Base-by-base conservation (phyloP, 2,888 invertebrate species). In the Ectropis crepuscularia region DNA sequence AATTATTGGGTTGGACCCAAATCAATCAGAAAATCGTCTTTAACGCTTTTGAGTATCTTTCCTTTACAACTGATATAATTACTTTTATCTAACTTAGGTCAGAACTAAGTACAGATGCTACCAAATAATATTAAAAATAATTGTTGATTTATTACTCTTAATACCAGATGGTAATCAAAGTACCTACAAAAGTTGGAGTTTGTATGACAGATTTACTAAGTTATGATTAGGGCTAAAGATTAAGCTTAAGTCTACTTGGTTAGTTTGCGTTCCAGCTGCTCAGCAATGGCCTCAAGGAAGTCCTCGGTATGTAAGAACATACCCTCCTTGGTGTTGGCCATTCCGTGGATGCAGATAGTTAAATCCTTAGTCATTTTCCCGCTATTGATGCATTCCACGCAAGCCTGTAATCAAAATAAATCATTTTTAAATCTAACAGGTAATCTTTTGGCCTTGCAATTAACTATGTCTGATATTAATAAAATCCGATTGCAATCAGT, bases 361-460 rank as follows among this genome's bases (percentile, higher is more conserved):
- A 98, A 93, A 90, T 98, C 98, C 90, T 98, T 98, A 11, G 98
- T 98, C 96, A 97, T 95, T 81, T 96, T 95, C 46, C 98, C 98
- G 65, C 94, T 92, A 83, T 98, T 96, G 7, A 98, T 95, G 70
- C 96, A 96, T 76, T 96, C 96, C 2, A 98, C 94, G 83, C 98
- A 98, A 0, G 97, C 96, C 86, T 93, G 83, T 28, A 82, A 82
- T 53, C 6, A 79, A 43, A 72, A 66, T 61, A 10, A 49, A 67
- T 58, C 8, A 9, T 53, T 57, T 57, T 41, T 48, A 65, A 53
- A 48, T 47, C 67, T 47, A 6, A 16, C 4, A 28, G 16, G 16
- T 45, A 42, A 53, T 57, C 57, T 9, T 49, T 7, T 53, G 9
- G 12, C 11, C 11, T 28, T 5, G n/a, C n/a, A 49, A 49, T 6